These are phyloP conservation scores for Colius striatus DNA, from an alignment of 2,113 vertebrate species.

Conservation along the genomic window DNA sequence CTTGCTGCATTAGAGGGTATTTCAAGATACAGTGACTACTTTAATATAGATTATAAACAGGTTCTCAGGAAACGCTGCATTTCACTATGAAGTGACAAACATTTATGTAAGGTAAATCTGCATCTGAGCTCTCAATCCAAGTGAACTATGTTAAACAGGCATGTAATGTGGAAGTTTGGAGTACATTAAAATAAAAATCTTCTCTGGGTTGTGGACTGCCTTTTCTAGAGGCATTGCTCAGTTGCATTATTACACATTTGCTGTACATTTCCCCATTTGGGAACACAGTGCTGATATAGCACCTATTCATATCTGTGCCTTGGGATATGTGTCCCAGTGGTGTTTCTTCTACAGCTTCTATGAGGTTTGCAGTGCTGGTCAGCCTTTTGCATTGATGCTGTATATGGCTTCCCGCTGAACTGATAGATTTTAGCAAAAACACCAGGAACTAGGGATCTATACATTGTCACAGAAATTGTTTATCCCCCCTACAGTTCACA, in stretches of 20 bases:
- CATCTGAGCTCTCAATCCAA: not conserved
- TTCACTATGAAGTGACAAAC: not conserved
- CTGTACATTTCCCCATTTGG: not conserved
- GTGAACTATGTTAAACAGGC: not conserved
- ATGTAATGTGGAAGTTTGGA: not conserved
- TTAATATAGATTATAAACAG: not conserved
- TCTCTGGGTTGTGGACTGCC: not conserved
- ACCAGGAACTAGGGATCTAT: not conserved
- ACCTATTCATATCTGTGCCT: not conserved
- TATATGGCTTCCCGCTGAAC: not conserved
- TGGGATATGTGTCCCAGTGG: not conserved
- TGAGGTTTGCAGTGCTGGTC: not conserved
- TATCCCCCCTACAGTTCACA: not conserved
- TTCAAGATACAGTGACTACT: not conserved
- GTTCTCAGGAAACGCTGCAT: not conserved
- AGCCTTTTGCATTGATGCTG: not conserved
- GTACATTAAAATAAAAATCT: not conserved
- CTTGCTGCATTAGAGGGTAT: not conserved
- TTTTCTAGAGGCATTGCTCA: not conserved
- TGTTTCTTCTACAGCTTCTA: not conserved
- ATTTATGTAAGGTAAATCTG: not conserved
- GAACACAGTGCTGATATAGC: not conserved
- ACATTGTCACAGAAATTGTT: conserved; percentile 6
- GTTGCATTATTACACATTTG: not conserved
- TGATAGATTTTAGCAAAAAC: not conserved